A percentile compares a stretch with the other conserved stretches of the same genome.
phyloP scores from a whole-genome alignment of 2,888 invertebrate genomes.

The Mallateleia sp. region DNA sequence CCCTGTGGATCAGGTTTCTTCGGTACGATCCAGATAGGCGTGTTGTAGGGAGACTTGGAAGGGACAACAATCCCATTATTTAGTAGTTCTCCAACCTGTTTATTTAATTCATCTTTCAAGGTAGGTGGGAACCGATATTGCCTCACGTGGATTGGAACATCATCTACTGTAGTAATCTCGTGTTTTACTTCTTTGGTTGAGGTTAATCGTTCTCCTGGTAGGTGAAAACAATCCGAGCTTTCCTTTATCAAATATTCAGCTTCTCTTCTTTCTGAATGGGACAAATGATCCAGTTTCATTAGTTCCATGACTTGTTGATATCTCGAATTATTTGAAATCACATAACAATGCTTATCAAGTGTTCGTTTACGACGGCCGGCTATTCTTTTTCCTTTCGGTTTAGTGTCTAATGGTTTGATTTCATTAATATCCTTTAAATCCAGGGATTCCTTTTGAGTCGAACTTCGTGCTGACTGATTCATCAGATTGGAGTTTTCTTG shows the following conservation, averaged over 20 bases:
- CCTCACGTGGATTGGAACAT: neutral
- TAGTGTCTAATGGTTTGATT: neutral
- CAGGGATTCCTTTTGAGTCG: neutral
- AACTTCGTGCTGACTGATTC: neutral
- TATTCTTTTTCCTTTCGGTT: neutral
- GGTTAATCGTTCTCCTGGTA: neutral
- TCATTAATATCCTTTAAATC: no score
- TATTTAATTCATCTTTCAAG: neutral
- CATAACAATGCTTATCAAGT: no score
- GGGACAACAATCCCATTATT: slow-evolving; percentile 79
- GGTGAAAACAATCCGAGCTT: neutral
- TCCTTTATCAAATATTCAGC: neutral
- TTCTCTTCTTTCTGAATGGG: neutral
- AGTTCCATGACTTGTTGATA: neutral
- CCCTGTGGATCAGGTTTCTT: neutral
- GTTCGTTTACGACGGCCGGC: neutral
- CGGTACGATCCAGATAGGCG: neutral
- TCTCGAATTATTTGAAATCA: no score
- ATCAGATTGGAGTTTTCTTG: neutral
- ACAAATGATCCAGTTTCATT: neutral
- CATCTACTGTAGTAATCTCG: neutral
- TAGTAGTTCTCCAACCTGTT: slow-evolving; percentile 83
- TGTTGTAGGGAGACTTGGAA: neutral
- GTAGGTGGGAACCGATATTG: neutral
- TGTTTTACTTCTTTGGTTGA: neutral